These are phyloP conservation scores for Melikaiella ostensackeni DNA, from an alignment of 2,888 invertebrate species.

Conservation along the genomic window DNA sequence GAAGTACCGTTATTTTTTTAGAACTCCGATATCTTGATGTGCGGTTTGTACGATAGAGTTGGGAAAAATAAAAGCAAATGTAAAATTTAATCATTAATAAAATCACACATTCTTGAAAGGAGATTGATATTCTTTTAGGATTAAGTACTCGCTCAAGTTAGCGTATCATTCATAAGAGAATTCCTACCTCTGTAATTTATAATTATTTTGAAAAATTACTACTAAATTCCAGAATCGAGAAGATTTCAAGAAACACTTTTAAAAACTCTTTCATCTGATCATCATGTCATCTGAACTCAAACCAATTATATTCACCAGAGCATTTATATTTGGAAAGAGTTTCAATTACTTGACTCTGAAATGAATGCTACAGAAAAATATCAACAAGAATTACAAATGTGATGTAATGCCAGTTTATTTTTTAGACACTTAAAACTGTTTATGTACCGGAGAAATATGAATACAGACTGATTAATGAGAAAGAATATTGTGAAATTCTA, in stretches of 20 bases:
- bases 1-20: conserved; percentile 63
- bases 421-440: conserved; percentile 39
- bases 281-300: conserved; percentile 7
- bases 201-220: neutral
- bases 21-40: conserved; percentile 41
- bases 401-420: neutral
- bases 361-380: neutral
- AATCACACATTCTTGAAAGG: conserved; percentile 36
- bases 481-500: neutral
- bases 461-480: conserved; percentile 48
- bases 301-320: neutral
- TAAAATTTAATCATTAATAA: conserved; percentile 36
- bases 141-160: conserved; percentile 2
- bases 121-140: neutral
- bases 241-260: neutral
- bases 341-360: neutral
- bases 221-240: too few relatives aligned
- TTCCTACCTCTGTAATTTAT: neutral
- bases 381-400: neutral
- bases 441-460: conserved; percentile 42
- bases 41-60: conserved; percentile 33
- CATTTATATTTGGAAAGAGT: neutral
- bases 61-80: conserved; percentile 22
- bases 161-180: neutral
- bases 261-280: neutral